phyloP scores from a whole-genome alignment of 2,113 vertebrate genomes.

The Neolamprologus modestus region DNA sequence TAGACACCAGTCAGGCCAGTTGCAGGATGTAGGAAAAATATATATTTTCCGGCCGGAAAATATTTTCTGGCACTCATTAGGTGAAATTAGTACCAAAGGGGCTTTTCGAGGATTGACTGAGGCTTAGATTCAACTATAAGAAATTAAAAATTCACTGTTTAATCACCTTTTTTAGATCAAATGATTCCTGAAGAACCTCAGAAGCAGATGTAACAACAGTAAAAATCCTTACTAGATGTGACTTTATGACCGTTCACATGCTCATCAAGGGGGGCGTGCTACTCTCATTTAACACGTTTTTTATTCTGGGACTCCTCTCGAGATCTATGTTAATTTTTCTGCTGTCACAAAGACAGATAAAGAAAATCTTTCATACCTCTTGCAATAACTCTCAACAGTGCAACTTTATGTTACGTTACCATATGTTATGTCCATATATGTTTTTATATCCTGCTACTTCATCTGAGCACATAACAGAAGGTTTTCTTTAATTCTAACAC shows the following conservation, averaged over 20 bases:
- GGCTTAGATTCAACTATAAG: background rate
- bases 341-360: background rate
- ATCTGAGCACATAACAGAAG: background rate
- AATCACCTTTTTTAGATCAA: background rate
- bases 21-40: background rate
- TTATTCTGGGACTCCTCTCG: background rate
- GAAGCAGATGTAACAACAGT: background rate
- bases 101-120: background rate
- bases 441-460: background rate
- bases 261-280: background rate
- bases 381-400: background rate
- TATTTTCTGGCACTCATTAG: background rate
- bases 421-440: background rate
- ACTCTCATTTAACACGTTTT: background rate
- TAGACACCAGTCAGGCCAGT: background rate
- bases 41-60: background rate
- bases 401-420: background rate
- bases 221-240: background rate
- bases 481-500: background rate
- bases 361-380: background rate
- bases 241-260: background rate
- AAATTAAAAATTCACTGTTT: background rate
- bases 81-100: background rate
- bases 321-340: background rate
- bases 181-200: background rate